These are phyloP conservation scores for Margarornis squamiger DNA, from an alignment of 2,797 vertebrate genomes.

Conservation along the genomic window DNA sequence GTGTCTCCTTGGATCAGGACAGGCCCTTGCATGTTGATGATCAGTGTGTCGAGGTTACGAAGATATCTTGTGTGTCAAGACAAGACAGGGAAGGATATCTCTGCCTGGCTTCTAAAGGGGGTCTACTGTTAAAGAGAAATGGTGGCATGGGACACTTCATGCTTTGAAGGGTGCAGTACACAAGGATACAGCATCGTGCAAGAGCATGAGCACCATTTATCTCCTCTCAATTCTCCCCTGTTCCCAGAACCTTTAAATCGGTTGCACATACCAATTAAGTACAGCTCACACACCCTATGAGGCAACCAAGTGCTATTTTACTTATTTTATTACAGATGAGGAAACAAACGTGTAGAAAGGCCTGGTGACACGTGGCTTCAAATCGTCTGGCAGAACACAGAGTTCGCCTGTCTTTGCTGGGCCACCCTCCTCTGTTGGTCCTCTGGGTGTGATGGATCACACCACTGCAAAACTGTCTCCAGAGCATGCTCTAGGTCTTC, in stretches of 20 bases:
- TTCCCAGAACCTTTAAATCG: slow-evolving; percentile 2
- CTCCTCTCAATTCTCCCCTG: not conserved
- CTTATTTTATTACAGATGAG: slow-evolving; percentile 51
- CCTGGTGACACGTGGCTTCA: slow-evolving; percentile 6
- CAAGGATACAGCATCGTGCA: not conserved
- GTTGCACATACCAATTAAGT: slow-evolving; percentile 44
- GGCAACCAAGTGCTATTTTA: slow-evolving; percentile 44
- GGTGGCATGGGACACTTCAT: not conserved
- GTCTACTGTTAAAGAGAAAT: not conserved
- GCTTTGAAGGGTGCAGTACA: not conserved
- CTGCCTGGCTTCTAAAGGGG: not conserved
- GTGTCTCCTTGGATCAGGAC: not conserved
- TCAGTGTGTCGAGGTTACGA: not conserved
- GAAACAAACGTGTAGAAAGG: slow-evolving; percentile 50
- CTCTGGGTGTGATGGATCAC: fast-evolving
- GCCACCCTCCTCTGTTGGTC: not conserved
- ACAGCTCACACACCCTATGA: slow-evolving; percentile 51
- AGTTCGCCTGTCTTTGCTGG: fast-evolving
- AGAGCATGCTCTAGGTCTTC: not conserved
- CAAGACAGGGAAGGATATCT: not conserved
- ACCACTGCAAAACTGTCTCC: not conserved
- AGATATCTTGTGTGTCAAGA: not conserved
- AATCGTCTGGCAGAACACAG: not conserved
- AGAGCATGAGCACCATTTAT: not conserved
- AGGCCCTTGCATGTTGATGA: not conserved